A percentile compares a stretch with the other conserved stretches of the same genome.
Conservation (phyloP, 2,888 invertebrate genomes). For the Tromatobia lineatoria region DNA sequence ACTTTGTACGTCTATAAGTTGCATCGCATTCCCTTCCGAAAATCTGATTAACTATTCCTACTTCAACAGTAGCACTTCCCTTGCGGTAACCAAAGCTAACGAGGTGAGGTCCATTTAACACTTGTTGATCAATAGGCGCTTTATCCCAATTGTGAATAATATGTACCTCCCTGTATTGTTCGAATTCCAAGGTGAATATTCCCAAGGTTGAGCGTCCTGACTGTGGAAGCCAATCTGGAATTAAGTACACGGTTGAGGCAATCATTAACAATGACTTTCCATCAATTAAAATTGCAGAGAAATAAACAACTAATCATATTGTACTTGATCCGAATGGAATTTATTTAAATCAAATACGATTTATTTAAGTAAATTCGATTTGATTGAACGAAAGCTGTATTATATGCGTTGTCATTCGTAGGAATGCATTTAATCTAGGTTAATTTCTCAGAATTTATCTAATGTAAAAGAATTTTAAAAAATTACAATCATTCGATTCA, state of each 20-base stretch:
- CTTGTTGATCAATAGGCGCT: conserved; percentile 59
- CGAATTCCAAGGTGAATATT: not conserved
- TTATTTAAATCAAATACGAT: not conserved
- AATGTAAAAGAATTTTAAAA: no score
- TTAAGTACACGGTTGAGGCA: not conserved
- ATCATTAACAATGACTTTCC: not conserved
- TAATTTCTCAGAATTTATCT: no score
- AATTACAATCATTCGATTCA: no score
- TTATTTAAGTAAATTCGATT: no score
- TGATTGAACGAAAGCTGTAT: no score
- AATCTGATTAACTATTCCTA: conserved; percentile 33
- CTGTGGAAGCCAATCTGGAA: not conserved
- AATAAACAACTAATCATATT: no score
- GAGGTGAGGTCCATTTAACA: conserved; percentile 66
- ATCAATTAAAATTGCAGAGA: no score
- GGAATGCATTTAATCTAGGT: no score
- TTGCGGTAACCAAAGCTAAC: conserved; percentile 63
- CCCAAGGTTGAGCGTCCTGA: not conserved
- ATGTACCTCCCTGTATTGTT: not conserved
- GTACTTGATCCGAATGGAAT: not conserved
- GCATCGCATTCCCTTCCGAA: not conserved
- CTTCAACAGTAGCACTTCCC: conserved; percentile 61
- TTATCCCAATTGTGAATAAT: not conserved
- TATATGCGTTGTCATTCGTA: no score
- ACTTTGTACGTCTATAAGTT: conserved; percentile 49